A percentile compares a stretch with the other conserved stretches of the same genome.
These are phyloP conservation scores for Melanotaenia nigrans DNA, from an alignment of 2,797 vertebrate genomes.

Conservation along the genomic window DNA sequence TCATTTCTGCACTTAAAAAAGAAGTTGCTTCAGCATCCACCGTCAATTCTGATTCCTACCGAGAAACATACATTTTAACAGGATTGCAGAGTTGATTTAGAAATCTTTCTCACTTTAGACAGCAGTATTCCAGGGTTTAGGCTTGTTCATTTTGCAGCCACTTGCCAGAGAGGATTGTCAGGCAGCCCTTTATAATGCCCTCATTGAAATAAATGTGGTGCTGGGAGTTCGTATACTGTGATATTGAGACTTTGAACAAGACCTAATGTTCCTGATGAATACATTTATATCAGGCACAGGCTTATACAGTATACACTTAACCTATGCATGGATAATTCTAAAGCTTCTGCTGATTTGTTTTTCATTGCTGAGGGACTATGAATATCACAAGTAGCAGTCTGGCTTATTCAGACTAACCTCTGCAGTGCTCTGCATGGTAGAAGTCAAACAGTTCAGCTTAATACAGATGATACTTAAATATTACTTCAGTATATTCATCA, in stretches of 20 bases:
- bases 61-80: neutral
- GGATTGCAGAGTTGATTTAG: neutral
- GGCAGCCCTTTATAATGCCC: neutral
- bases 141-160: neutral
- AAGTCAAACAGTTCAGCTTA: neutral
- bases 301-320: constrained; percentile 16
- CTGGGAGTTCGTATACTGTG: neutral
- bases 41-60: neutral
- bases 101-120: neutral
- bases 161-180: neutral
- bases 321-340: constrained; percentile 6
- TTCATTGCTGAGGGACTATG: constrained; percentile 8
- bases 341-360: constrained; percentile 1
- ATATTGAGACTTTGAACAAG: constrained; percentile 10
- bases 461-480: neutral
- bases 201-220: constrained; percentile 17
- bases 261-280: constrained; percentile 22
- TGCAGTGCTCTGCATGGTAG: neutral
- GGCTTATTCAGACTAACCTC: constrained; percentile 6
- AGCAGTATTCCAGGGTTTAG: neutral
- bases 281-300: constrained; percentile 2
- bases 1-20: constrained; percentile 5
- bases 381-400: constrained; percentile 1
- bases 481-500: neutral
- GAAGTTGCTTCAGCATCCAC: neutral